Base-by-base conservation (phyloP, 37 sponge, comb jelly and placozoan genomes). In the Ephydatia muelleri region DNA sequence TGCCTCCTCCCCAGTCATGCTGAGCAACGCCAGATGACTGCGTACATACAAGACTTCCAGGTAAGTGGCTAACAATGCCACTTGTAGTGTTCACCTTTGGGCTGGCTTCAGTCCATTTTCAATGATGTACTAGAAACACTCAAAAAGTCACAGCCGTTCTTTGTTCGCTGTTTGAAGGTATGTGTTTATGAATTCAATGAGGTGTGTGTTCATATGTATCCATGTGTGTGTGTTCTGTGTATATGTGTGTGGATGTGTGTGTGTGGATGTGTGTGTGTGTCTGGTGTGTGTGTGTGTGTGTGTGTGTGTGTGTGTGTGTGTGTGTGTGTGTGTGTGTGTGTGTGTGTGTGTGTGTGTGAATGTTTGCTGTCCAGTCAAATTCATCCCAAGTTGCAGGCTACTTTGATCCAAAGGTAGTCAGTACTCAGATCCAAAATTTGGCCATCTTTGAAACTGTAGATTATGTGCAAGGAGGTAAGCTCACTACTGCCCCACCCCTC, bases 1-100 rank as follows among this genome's bases (percentile, higher is more conserved):
- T 22, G 57, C 66, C 64, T 47, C 23, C 34, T 8, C 35, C 33
- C 23, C 68, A 90, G 90, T 16, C 85, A 85, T 27, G 47, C 80
- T 23, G 92, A 91, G 1, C 12, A 35, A 5, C 78, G 72, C 73
- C 75, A 79, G 9, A 82, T 85, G 2, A 89, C 91, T 30, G 85
- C 94, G 0, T 94, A 88, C 67, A 77, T 94, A 21, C 94, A 94
- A 68, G 94, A 94, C 75, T 94, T 85, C 36, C 94, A 94, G 85
- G 91, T 92, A 68, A n/a, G 33, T 37, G 40, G n/a, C n/a, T n/a
- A n/a, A n/a, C n/a, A n/a, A n/a, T n/a, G n/a, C n/a, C n/a, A n/a
- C n/a, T n/a, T n/a, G n/a, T n/a, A n/a, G n/a, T n/a, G n/a, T n/a
- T n/a, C n/a, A n/a, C n/a, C n/a, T n/a, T n/a, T n/a, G n/a, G n/a